These are phyloP conservation scores for Pristionchus entomophagus DNA, from an alignment of 2,888 invertebrate species.

Conservation along the genomic window DNA sequence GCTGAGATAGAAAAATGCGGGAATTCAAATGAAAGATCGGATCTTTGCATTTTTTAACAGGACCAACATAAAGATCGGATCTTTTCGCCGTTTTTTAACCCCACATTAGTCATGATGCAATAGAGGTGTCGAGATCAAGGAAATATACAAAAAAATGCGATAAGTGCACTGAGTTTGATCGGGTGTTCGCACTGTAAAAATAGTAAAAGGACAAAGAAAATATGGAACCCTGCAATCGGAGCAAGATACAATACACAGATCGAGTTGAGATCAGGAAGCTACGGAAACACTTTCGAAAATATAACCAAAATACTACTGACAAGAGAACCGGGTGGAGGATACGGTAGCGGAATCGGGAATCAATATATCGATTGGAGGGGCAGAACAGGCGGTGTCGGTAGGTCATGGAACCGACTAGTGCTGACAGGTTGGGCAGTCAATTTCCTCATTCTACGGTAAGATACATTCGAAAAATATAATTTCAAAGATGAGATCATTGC, in stretches of 20 bases:
- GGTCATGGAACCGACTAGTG: background rate
- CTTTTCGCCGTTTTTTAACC: too few species aligned
- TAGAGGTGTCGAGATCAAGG: background rate
- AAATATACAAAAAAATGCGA: background rate
- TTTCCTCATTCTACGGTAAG: background rate
- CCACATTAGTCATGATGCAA: conserved; percentile 2
- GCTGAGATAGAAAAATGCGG: too few species aligned
- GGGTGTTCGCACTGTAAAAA: background rate
- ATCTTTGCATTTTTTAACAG: too few species aligned
- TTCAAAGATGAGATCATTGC: background rate
- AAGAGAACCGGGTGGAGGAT: background rate
- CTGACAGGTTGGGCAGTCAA: background rate
- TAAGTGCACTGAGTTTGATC: conserved; percentile 1
- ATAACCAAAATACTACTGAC: background rate
- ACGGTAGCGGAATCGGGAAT: background rate
- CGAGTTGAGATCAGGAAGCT: conserved; percentile 16
- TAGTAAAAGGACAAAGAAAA: too few species aligned
- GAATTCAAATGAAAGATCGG: too few species aligned
- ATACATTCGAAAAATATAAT: background rate
- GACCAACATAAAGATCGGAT: too few species aligned
- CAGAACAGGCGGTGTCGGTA: background rate
- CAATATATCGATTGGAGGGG: background rate
- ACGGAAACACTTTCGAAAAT: background rate
- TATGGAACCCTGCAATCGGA: background rate
- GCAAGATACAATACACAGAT: background rate